These are phyloP conservation scores for Alaudala cheleensis DNA, from an alignment of 2,113 vertebrate genomes.

Conservation along the genomic window DNA sequence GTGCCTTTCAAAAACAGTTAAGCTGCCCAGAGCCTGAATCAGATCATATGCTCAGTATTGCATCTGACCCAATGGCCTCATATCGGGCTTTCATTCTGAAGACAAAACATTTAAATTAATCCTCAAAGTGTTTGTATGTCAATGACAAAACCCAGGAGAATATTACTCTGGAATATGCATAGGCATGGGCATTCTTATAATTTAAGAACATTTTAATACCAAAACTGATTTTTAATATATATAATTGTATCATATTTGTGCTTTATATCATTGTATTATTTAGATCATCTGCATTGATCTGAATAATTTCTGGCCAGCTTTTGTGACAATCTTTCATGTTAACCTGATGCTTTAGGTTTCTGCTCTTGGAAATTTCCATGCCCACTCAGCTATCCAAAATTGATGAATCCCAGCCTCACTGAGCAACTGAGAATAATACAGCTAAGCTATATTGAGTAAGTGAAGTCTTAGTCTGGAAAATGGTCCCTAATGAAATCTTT, in stretches of 20 bases:
- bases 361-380: neutral
- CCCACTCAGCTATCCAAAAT: neutral
- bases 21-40: neutral
- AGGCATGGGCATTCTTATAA: neutral
- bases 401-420: neutral
- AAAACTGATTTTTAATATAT: neutral
- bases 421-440: neutral
- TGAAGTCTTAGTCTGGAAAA: neutral
- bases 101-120: neutral
- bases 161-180: neutral
- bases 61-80: neutral
- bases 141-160: neutral
- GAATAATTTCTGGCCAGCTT: neutral
- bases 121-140: neutral
- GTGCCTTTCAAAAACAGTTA: conserved; percentile 45
- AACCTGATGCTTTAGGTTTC: neutral
- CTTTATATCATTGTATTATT: neutral
- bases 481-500: conserved; percentile 49
- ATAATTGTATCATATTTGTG: neutral
- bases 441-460: neutral
- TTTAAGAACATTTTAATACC: neutral
- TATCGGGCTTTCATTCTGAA: neutral
- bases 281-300: neutral
- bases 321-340: neutral
- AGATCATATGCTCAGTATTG: neutral